Base-by-base conservation (phyloP, 2,888 invertebrate species). In the Papilio gigon region DNA sequence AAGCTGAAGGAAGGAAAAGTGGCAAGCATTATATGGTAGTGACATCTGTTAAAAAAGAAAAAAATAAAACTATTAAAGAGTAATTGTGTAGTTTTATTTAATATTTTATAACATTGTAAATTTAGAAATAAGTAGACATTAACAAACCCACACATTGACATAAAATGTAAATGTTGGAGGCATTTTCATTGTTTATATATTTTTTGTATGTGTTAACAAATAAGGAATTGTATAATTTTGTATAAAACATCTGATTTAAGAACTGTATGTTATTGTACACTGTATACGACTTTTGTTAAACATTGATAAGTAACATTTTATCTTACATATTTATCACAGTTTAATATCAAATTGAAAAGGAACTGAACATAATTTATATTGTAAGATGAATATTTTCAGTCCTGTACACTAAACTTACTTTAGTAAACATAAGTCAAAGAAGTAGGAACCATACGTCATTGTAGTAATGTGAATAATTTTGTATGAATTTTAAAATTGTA, bases 1-100 rank as follows among this genome's bases (percentile, higher is more conserved):
- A 94, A 87, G 94, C 95, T 71, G 93, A 86, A 70, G 85, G 88
- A 12, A 84, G 95, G 71, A 84, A 80, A 75, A 78, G 78, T 75
- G 90, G 92, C 0, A 91, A 88, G 93, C 90, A 90, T 80, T 89
- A 81, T 70, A 78, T 88, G 80, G 75, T 75, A 64, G 75, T 90
- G 22, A 75, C 78, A 67, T 69, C 69, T 63, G 58, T 76, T 64
- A 75, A 74, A 78, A 62, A 74, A 65, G 73, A 73, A 74, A 71
- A 77, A 44, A 84, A 83, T 83, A 84, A 83, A 82, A 79, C 71
- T 42, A 42, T 67, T 75, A 74, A 80, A 73, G 33, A 73, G 75
- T 77, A 78, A 78, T 58, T 56, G 61, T 60, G 27, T 22, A 69
- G 65, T 65, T 74, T 73, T 70, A 70, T 67, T 73, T 68, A 53